Conservation (phyloP, 2,113 vertebrate species). For the Rutilus rutilus region DNA sequence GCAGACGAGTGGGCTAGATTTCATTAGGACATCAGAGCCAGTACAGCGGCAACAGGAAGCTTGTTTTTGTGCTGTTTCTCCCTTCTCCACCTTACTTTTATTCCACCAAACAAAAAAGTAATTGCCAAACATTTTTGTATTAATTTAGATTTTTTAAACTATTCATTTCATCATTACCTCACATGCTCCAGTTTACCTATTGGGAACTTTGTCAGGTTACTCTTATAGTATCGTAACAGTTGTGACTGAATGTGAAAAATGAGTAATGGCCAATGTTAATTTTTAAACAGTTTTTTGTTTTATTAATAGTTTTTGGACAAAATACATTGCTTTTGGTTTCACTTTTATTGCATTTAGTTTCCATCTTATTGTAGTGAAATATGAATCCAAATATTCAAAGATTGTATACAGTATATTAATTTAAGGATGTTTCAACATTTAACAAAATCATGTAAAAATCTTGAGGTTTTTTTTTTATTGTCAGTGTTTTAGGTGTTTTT, state of each 20-base stretch:
- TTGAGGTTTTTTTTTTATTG: background rate
- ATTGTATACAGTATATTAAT: background rate
- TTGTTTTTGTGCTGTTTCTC: background rate
- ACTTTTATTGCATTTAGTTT: background rate
- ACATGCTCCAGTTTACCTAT: conserved; percentile 63
- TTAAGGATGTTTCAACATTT: no score
- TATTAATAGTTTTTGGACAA: background rate
- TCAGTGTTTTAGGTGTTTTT: no score
- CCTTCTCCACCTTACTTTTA: background rate
- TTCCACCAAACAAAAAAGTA: background rate
- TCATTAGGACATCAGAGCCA: conserved; percentile 71
- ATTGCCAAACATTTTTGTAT: background rate
- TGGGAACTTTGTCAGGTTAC: conserved; percentile 65
- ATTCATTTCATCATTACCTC: conserved; percentile 68
- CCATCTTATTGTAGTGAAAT: background rate
- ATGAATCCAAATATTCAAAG: background rate
- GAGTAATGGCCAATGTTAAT: background rate
- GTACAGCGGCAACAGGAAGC: conserved; percentile 58
- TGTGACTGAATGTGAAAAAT: background rate
- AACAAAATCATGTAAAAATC: background rate
- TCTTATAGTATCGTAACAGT: background rate
- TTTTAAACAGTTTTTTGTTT: no score
- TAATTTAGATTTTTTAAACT: background rate
- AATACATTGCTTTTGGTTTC: background rate
- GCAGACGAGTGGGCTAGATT: conserved; percentile 74